Evolutionary conservation across 2,888 invertebrate genomes (phyloP).

Genomic region (Abrostola triplasia): DNA sequence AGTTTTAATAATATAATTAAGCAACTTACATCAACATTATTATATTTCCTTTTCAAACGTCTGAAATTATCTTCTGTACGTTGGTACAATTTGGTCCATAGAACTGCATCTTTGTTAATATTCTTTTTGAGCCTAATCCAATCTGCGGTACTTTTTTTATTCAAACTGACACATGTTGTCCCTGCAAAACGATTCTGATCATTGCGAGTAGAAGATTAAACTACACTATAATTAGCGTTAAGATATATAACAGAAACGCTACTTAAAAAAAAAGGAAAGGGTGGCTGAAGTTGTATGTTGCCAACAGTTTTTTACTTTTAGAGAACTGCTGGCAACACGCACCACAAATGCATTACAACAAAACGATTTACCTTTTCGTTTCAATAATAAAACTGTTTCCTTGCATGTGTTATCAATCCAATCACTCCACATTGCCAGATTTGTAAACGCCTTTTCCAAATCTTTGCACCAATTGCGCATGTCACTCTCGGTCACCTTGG

Average conservation of each 20-base stretch:
- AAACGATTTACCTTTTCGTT: conserved; percentile 60
- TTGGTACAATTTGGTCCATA: conserved; percentile 68
- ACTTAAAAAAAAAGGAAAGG: too few species aligned
- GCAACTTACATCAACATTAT: conserved; percentile 49
- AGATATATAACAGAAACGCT: too few species aligned
- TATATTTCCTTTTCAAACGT: conserved; percentile 50
- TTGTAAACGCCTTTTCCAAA: conserved; percentile 66
- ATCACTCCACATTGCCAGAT: conserved; percentile 73
- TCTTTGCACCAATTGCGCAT: conserved; percentile 71
- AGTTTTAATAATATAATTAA: not conserved
- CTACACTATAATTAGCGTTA: too few species aligned
- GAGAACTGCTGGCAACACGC: too few species aligned
- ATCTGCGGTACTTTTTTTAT: conserved; percentile 34
- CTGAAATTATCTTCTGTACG: conserved; percentile 58
- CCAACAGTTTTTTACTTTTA: too few species aligned
- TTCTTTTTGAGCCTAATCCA: conserved; percentile 64
- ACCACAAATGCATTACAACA: not conserved
- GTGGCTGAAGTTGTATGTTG: too few species aligned
- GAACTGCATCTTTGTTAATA: conserved; percentile 63
- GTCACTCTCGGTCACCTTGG: conserved; percentile 48
- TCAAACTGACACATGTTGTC: conserved; percentile 11
- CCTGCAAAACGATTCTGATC: conserved; percentile 21
- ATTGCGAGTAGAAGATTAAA: not conserved
- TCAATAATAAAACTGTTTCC: conserved; percentile 58
- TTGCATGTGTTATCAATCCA: conserved; percentile 71